Percentiles rank a stretch among this genome's conserved stretches.
Conservation (phyloP, 2,888 invertebrate species). For the Homarus gammarus region DNA sequence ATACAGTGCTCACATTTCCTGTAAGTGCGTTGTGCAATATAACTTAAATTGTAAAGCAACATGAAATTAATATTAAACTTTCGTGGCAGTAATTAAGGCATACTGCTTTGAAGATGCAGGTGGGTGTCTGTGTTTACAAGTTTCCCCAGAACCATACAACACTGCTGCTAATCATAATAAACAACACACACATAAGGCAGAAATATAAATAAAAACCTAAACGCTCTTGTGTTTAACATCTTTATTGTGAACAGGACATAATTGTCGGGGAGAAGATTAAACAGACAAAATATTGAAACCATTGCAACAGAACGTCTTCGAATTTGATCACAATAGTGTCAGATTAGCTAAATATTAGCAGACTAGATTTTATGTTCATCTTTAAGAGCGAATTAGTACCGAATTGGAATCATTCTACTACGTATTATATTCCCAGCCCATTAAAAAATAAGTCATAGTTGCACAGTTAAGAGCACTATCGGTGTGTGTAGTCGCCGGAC, state of each 20-base stretch:
- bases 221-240: conserved; percentile 52
- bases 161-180: too few relatives aligned
- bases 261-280: conserved; percentile 19
- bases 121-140: too few relatives aligned
- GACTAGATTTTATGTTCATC: background rate
- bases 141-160: too few relatives aligned
- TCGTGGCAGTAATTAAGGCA: too few relatives aligned
- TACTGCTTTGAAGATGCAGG: too few relatives aligned
- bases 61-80: too few relatives aligned
- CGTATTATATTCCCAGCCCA: background rate
- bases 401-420: background rate
- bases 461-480: background rate
- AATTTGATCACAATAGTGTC: background rate
- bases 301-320: background rate
- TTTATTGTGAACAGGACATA: conserved; percentile 67
- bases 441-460: conserved; percentile 1
- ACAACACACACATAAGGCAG: conserved; percentile 2
- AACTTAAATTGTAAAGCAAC: too few relatives aligned
- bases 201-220: conserved; percentile 27
- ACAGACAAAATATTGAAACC: conserved; percentile 4
- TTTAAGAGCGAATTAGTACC: background rate
- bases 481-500: background rate
- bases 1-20: too few relatives aligned
- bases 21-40: too few relatives aligned
- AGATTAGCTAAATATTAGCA: background rate